Percentiles rank a stretch among this genome's conserved stretches.
These are phyloP conservation scores for Mycetomoellerius zeteki DNA, from an alignment of 1,140 invertebrate species.

Conservation along the genomic window DNA sequence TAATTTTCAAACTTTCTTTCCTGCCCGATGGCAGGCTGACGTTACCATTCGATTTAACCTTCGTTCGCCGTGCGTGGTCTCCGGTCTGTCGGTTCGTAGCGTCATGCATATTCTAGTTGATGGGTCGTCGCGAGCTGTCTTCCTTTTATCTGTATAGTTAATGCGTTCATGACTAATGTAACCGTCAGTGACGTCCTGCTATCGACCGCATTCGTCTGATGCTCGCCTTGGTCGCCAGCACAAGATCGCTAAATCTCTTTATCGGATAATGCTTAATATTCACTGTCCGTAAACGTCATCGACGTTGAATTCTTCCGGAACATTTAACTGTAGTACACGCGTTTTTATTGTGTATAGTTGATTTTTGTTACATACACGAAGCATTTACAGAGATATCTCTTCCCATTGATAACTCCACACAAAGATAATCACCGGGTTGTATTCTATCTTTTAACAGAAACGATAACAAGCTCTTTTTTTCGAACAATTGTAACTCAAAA, in stretches of 20 bases:
- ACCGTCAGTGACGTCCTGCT: slow-evolving; percentile 67
- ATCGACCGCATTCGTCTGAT: slow-evolving; percentile 65
- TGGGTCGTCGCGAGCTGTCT: slow-evolving; percentile 70
- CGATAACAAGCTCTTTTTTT: slow-evolving; percentile 30
- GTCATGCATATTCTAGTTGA: slow-evolving; percentile 78
- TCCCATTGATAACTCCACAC: not conserved
- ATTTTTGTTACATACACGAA: not conserved
- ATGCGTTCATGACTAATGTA: slow-evolving; percentile 78
- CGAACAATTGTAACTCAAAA: slow-evolving; percentile 4
- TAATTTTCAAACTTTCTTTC: slow-evolving; percentile 71
- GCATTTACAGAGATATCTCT: not conserved
- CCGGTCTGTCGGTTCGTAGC: slow-evolving; percentile 67
- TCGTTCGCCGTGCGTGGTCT: slow-evolving; percentile 56
- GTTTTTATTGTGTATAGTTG: not conserved
- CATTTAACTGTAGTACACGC: not conserved
- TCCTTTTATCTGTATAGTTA: slow-evolving; percentile 79
- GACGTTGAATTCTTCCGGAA: not conserved
- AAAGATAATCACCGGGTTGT: slow-evolving; percentile 24
- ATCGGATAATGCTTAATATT: slow-evolving; percentile 29
- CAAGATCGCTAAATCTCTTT: slow-evolving; percentile 52
- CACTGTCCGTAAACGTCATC: not conserved
- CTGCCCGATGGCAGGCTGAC: slow-evolving; percentile 62
- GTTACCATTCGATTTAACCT: slow-evolving; percentile 73
- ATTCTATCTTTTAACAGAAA: slow-evolving; percentile 35
- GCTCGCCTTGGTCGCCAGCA: slow-evolving; percentile 8